Conservation (phyloP, 2,888 invertebrate genomes). For the Pyrocoelia pectoralis region DNA sequence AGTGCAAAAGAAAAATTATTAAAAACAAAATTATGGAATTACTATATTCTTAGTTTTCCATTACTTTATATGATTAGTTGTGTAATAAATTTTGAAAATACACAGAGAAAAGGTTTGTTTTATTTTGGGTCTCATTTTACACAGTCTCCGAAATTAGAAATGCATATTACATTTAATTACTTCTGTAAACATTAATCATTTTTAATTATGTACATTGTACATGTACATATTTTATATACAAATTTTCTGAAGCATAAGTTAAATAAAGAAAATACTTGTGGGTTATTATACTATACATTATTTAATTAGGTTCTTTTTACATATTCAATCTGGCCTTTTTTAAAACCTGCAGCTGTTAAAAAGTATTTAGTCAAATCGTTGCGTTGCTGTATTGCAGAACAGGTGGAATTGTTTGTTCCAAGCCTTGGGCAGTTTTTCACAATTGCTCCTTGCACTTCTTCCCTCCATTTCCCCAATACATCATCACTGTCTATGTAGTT, state of each 20-base stretch:
- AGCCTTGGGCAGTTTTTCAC: constrained; percentile 15
- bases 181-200: background rate
- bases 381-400: background rate
- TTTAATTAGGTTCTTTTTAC: constrained; percentile 6
- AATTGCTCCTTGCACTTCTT: constrained; percentile 18
- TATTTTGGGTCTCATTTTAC: background rate
- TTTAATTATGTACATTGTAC: background rate
- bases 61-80: background rate
- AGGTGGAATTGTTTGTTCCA: constrained; percentile 19
- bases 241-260: background rate
- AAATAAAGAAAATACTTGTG: constrained; percentile 4
- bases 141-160: background rate
- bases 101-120: background rate
- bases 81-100: constrained; percentile 1
- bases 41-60: too few species aligned
- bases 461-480: constrained; percentile 25
- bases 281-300: background rate
- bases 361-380: constrained; percentile 28
- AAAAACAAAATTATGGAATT: background rate
- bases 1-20: background rate
- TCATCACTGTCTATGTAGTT: constrained; percentile 27
- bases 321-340: constrained; percentile 6
- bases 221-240: constrained; percentile 3
- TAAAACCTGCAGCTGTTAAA: background rate
- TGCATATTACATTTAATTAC: background rate